Percentiles rank a stretch among this genome's conserved stretches.
Conservation (phyloP, 2,113 vertebrate genomes). For the Toxotes chatareus region DNA sequence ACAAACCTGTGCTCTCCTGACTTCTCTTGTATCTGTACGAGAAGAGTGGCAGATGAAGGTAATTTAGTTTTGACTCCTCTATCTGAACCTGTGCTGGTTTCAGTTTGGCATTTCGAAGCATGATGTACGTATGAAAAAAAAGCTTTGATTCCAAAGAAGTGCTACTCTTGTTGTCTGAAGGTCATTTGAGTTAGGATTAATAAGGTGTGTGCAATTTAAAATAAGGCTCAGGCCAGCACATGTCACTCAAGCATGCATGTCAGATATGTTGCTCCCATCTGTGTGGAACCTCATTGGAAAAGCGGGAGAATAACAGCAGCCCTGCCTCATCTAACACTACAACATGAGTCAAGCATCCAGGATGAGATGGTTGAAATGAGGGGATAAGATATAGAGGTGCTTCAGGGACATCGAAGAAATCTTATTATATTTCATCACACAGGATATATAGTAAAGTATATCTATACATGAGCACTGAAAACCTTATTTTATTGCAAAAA, state of each 20-base stretch:
- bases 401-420: neutral
- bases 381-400: neutral
- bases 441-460: neutral
- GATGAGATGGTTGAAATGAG: neutral
- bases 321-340: neutral
- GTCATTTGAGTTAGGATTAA: neutral
- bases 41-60: slow-evolving; percentile 1
- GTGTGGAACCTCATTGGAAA: neutral
- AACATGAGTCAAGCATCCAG: neutral
- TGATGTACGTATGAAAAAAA: neutral
- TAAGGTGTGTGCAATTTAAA: neutral
- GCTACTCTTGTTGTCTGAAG: slow-evolving; percentile 3
- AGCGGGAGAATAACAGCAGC: neutral
- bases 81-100: slow-evolving; percentile 9
- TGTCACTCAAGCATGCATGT: neutral
- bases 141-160: neutral
- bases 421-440: neutral
- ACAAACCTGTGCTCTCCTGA: neutral
- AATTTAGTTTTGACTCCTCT: neutral
- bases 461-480: neutral
- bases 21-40: slow-evolving; percentile 4
- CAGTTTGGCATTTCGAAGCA: slow-evolving; percentile 14
- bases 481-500: neutral
- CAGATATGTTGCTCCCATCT: neutral
- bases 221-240: neutral